Evolutionary conservation across 2,888 invertebrate species (phyloP), one percentile per base, ranked within the genome.

Genomic region (Peribatodes rhomboidaria): DNA sequence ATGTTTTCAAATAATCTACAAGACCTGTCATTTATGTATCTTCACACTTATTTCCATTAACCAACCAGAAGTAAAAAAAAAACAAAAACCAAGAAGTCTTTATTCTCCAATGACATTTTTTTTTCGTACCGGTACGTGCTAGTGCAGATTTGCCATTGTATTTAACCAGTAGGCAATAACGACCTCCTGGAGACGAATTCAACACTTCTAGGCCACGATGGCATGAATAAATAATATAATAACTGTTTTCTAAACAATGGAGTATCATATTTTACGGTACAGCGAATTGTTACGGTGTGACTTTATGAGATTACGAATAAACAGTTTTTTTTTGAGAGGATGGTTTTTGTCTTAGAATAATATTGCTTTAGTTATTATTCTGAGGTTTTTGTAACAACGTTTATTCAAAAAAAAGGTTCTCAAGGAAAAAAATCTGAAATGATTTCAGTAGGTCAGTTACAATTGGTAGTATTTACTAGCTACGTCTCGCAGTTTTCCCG

Each of bases 201-300:
- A 44, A 10, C 53, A 64, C 60, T 55, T 67, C 62, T 68, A 68
- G 68, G 70, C 44, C 68, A 35, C 20, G 35, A 41, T 49, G 31
- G 42, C n/a, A 42, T 54, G 27, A 47, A 52, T 18, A 50, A 11
- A 2, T 11, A 31, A 9, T 31, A 10, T 6, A 11, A n/a, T 11
- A 50, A 50, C 18, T 35, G 4, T 42, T 55, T 47, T 37, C 44
- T 31, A 10, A 42, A 9, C 14, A 14, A 44, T 52, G 14, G 22
- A 35, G 18, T 53, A 33, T 46, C 47, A 49, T 46, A 63, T 64
- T 49, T 55, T 33, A 64, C 54, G 58, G 41, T 41, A 41, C 44
- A 60, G 18, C 27, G 27, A 18, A 22, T 35, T 20, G 52, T 59
- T 57, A 50, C 56, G 56, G 33, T 22, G 11, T 35, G 52, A 22